A percentile compares a stretch with the other conserved stretches of the same genome.
These are phyloP conservation scores for Amazona ochrocephala DNA, from an alignment of 2,797 vertebrate genomes.

Conservation along the genomic window DNA sequence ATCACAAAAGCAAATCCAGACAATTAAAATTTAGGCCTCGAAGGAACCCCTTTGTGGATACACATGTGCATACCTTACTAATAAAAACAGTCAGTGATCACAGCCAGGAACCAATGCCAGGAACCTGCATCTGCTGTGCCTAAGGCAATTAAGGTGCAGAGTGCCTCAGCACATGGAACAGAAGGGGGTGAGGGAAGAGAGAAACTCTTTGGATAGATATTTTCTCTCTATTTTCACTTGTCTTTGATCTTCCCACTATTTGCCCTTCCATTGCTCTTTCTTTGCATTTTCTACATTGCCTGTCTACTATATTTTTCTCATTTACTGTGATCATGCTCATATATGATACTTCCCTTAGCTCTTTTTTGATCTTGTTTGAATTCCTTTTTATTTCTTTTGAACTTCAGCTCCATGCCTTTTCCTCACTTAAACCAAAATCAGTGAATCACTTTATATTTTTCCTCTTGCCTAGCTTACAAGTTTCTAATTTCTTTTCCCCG, in stretches of 20 bases:
- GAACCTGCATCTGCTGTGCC: not conserved
- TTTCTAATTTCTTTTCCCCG: not conserved
- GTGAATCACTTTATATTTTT: not conserved
- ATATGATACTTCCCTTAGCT: not conserved
- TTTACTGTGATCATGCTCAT: not conserved
- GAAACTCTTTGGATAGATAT: not conserved
- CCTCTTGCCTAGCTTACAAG: not conserved
- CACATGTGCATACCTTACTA: not conserved
- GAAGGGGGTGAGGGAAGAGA: accelerated
- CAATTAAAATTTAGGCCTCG: not conserved
- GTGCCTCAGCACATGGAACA: not conserved
- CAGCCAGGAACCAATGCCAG: not conserved
- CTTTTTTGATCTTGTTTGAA: not conserved
- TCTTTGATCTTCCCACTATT: not conserved
- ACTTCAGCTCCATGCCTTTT: not conserved
- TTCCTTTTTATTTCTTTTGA: not conserved
- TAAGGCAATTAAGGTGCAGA: not conserved
- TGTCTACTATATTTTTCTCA: not conserved
- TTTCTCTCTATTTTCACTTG: not conserved
- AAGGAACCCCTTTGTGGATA: not conserved
- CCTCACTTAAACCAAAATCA: not conserved
- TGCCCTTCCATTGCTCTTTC: not conserved
- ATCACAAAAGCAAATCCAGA: not conserved
- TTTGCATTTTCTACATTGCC: not conserved
- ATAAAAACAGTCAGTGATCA: not conserved